Evolutionary conservation across 30 jellyfish, hydroid and myxozoan species (phyloP), one percentile per base, ranked within the genome.

Genomic region (Mastigias papua): DNA sequence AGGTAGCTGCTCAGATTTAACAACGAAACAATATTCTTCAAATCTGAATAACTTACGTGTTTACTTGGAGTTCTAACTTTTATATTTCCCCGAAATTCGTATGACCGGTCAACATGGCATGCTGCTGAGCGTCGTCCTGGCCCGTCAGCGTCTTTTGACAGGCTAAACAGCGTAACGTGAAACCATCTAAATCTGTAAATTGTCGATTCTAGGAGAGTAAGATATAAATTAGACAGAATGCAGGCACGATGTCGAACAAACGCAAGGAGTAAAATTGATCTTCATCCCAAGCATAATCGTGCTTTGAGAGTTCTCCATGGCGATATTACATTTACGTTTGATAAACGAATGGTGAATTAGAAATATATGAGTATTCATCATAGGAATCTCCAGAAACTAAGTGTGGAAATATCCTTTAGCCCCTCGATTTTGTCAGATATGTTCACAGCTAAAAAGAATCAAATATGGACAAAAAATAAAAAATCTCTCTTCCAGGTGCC

Each of bases 21-120:
- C 60, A 46, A 16, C 60, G 60, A 16, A 46, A 8, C 8, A 46
- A 46, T 6, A 46, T 46, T 16, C 60, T 46, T 16, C 60, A 46
- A 8, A 46, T n/a, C n/a, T n/a, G n/a, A n/a, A n/a, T n/a, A n/a
- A 72, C 83, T 48, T 48, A 42, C 64, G 20, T 22, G n/a, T n/a
- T 13, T 28, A 68, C 23, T 6, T n/a, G 20, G 7, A 33, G 10
- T 22, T 29, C 48, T 13, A 68, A 30, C 51, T 11, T 21, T 34
- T 75, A 84, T 15, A 93, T 89, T 81, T 93, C 98, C 10, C 98
- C 98, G 73, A 93, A 93, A 67, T 80, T 93, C 86, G 95, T 87
- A 51, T 93, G 98, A 5, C 98, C 98, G 23, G 97, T 93, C 17
- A 81, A 26, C 58, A 80, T 93, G 16, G 98, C 98, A 62, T 93